Conservation (phyloP, 2,113 vertebrate species). For the Cyprinodon tularosa region DNA sequence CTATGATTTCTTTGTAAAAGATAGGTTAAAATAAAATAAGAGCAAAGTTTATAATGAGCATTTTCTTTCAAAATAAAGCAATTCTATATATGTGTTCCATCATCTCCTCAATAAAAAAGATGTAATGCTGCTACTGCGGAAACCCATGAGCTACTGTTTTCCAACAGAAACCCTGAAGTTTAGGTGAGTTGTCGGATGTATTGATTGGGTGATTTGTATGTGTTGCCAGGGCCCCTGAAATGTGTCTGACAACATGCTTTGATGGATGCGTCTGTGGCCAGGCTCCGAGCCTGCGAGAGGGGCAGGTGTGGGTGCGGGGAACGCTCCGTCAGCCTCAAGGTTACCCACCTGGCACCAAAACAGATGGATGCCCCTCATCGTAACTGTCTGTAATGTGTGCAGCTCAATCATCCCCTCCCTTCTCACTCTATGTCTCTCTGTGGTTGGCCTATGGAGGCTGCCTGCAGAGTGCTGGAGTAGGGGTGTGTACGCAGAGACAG, state of each 20-base stretch:
- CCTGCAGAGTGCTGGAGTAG: constrained; percentile 27
- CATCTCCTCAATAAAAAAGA: background rate
- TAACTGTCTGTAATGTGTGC: constrained; percentile 74
- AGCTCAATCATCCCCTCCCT: constrained; percentile 65
- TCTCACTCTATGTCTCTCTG: constrained; percentile 44
- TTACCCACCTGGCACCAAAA: constrained; percentile 65
- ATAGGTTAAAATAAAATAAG: background rate
- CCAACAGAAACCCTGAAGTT: constrained; percentile 27
- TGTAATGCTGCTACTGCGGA: background rate
- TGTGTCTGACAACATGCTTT: constrained; percentile 66
- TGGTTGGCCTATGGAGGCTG: constrained; percentile 17
- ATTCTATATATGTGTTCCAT: background rate
- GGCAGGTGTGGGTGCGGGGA: constrained; percentile 52
- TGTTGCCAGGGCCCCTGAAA: constrained; percentile 51
- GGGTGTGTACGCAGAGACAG: constrained; percentile 8
- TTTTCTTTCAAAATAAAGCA: background rate
- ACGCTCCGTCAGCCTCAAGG: constrained; percentile 72
- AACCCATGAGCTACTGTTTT: constrained; percentile 11
- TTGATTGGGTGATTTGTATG: constrained; percentile 76
- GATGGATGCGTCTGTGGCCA: constrained; percentile 70
- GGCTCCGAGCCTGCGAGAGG: constrained; percentile 50
- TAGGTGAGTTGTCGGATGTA: constrained; percentile 23
- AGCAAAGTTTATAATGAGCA: background rate
- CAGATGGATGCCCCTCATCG: constrained; percentile 74
- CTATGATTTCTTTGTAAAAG: background rate